Conservation (phyloP, 2,888 invertebrate genomes). For the Archips crataeganus region DNA sequence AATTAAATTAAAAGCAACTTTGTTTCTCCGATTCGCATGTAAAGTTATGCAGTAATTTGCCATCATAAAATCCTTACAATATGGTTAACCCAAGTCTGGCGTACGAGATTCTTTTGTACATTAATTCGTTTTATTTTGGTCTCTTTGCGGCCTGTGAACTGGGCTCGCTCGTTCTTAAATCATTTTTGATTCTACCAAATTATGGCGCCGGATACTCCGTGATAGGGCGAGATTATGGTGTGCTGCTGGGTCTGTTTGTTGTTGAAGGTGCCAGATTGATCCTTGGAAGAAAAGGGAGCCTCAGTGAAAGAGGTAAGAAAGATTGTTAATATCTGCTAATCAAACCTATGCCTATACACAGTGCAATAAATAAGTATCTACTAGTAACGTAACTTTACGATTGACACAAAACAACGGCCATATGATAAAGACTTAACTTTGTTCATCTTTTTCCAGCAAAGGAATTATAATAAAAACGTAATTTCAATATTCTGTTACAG, state of each 20-base stretch:
- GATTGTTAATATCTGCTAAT: not conserved
- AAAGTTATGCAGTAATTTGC: not conserved
- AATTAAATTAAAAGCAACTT: not conserved
- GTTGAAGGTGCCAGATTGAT: conserved; percentile 93
- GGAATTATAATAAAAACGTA: too few relatives aligned
- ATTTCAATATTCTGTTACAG: conserved; percentile 70
- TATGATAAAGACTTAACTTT: too few relatives aligned
- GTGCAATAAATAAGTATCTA: not conserved
- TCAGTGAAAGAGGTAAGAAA: conserved; percentile 89
- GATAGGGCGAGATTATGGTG: conserved; percentile 91
- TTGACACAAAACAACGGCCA: too few relatives aligned
- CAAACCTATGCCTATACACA: not conserved
- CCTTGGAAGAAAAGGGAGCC: conserved; percentile 94
- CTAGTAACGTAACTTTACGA: too few relatives aligned
- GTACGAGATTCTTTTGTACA: conserved; percentile 93
- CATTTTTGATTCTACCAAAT: conserved; percentile 85
- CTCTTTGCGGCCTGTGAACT: conserved; percentile 94
- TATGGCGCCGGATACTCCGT: conserved; percentile 88
- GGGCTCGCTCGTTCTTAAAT: conserved; percentile 92
- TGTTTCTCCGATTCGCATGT: not conserved
- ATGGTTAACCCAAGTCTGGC: conserved; percentile 92
- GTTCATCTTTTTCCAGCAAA: too few relatives aligned
- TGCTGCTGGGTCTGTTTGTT: conserved; percentile 91
- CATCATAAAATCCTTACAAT: conserved; percentile 33
- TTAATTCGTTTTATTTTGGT: conserved; percentile 95